Conservation (phyloP, 2,113 vertebrate species). For the Pogonocichla stellata region DNA sequence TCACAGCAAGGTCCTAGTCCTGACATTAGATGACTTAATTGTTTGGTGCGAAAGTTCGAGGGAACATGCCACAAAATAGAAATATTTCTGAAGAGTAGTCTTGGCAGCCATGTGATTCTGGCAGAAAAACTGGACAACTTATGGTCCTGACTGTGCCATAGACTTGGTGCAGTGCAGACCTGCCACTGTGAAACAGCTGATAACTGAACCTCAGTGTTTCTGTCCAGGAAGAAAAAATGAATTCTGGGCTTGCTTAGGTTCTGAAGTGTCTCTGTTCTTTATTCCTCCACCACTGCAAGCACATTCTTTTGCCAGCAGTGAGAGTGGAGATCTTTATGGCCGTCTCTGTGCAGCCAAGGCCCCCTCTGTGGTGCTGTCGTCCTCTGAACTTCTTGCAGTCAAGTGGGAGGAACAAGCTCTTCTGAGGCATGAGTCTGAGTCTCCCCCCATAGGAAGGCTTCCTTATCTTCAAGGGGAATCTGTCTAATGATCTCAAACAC, state of each 20-base stretch:
- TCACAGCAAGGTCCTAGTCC: background rate
- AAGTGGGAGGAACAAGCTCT: background rate
- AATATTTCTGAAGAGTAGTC: background rate
- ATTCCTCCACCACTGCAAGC: fast-evolving
- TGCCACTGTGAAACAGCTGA: background rate
- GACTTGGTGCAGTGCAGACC: background rate
- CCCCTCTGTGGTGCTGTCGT: background rate
- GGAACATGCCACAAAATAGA: background rate
- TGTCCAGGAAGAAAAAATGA: background rate
- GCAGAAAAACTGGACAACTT: background rate
- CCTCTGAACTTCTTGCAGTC: background rate
- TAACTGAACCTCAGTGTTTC: background rate
- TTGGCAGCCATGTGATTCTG: background rate
- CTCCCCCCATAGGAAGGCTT: background rate
- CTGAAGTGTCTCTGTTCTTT: background rate
- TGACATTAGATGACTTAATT: background rate
- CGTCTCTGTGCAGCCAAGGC: fast-evolving
- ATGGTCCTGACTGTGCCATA: background rate
- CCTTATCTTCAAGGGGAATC: background rate
- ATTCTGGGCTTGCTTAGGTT: background rate
- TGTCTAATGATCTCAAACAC: background rate
- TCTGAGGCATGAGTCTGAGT: background rate
- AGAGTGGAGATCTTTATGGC: background rate
- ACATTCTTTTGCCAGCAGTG: background rate
- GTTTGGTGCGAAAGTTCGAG: background rate